Base-by-base conservation (phyloP, 2,797 vertebrate genomes). In the Poecilia picta region DNA sequence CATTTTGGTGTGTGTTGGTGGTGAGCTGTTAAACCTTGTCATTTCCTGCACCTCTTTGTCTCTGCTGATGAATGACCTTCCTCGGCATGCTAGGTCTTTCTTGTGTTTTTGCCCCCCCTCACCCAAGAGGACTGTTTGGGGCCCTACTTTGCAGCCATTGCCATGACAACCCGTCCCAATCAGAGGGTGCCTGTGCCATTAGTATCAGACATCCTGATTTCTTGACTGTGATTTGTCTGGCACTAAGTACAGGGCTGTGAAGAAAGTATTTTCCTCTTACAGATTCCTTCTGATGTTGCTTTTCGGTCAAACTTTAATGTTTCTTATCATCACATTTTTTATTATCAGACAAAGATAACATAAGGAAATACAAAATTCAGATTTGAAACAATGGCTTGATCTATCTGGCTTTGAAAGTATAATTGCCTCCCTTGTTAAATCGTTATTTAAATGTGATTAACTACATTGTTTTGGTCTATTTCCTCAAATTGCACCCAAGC, bases 41-140 rank as follows among this genome's bases (percentile, higher is more conserved):
- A 74, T 93, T 95, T 95, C 92, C 92, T 89, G 89, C 78, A 91
- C 88, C 93, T 91, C 89, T 94, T 95, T 95, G 93, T 95, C 85
- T 89, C 81, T 80, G 82, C 88, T 94, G 91, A 92, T 94, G 94
- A 94, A 95, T 95, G 91, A 94, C 92, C 93, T 92, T 88, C 93
- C 87, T 89, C 79, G 23, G 89, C 72, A 84, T 88, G 91, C 89
- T 83, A 83, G 83, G 82, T 87, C 91, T 90, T 85, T 76, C 87
- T 82, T 74, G 62, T 81, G 59, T 64, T 33, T 64, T 64, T 74
- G 76, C n/a, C 81, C 68, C 76, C 87, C 77, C 78, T 47, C 39
- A 43, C 68, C 89, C 83, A 75, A 36, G 84, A 88, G 84, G 84
- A 91, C 77, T 49, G 68, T 89, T 86, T 85, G 85, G 90, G 89